A percentile compares a stretch with the other conserved stretches of the same genome.
Evolutionary conservation across 2,797 vertebrate species (phyloP).

Genomic region (Cygnus olor): DNA sequence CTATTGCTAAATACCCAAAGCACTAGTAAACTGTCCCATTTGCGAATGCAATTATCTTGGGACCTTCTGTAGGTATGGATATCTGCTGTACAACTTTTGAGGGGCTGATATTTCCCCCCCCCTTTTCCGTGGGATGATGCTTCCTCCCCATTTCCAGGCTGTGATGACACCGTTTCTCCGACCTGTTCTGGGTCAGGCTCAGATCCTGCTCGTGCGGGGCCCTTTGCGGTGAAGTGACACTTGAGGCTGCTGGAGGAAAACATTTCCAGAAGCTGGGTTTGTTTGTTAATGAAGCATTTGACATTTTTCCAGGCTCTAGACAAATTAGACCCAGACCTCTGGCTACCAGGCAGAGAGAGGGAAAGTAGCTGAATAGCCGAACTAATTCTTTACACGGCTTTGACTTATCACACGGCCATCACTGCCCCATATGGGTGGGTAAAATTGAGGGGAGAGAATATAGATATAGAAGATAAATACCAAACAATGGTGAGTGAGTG

Average conservation of each 20-base stretch:
- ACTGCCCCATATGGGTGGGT: neutral
- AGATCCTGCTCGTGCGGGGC: neutral
- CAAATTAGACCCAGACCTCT: neutral
- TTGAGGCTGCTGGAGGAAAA: neutral
- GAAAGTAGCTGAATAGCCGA: neutral
- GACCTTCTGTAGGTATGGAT: neutral
- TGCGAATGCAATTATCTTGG: neutral
- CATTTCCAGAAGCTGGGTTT: neutral
- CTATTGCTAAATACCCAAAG: neutral
- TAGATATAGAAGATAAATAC: neutral
- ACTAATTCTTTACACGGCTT: neutral
- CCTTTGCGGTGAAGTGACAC: neutral
- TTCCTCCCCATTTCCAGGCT: accelerated
- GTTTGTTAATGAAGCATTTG: neutral
- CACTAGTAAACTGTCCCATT: neutral
- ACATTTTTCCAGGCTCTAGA: neutral
- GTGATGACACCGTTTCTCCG: accelerated
- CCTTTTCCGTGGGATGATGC: neutral
- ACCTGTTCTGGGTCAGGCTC: neutral
- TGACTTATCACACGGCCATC: neutral
- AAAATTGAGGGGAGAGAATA: neutral
- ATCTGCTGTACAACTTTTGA: neutral
- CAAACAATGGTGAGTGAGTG: neutral
- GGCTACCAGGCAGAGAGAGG: neutral
- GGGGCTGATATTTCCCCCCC: accelerated